Evolutionary conservation across 2,888 invertebrate species (phyloP).

Genomic region (Chirona hameri): DNA sequence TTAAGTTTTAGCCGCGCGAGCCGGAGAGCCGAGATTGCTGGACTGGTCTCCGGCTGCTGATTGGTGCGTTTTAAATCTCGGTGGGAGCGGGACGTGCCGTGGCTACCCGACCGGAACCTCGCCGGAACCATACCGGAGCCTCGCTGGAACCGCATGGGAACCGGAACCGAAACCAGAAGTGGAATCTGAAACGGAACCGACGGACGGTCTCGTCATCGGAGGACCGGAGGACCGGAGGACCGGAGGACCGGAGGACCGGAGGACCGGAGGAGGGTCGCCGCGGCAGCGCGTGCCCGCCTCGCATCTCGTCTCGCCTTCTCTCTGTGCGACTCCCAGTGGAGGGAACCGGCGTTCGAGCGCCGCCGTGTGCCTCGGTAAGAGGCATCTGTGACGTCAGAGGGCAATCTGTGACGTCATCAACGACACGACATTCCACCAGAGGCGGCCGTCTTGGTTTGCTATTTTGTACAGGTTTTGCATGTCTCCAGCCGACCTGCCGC

Average conservation of each 20-base stretch:
- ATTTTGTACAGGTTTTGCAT: conserved; percentile 2
- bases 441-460: not conserved
- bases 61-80: not conserved
- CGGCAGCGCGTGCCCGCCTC: not conserved
- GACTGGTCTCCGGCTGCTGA: not conserved
- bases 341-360: not conserved
- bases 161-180: too few relatives aligned
- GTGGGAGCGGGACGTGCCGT: not conserved
- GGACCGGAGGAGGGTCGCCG: not conserved
- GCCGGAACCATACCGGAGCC: not conserved
- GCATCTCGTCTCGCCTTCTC: not conserved
- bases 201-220: too few relatives aligned
- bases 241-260: not conserved
- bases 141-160: too few relatives aligned
- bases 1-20: conserved; percentile 2
- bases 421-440: conserved; percentile 12
- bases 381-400: not conserved
- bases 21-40: not conserved
- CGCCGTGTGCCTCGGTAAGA: not conserved
- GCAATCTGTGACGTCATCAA: not conserved
- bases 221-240: not conserved
- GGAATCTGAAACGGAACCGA: too few relatives aligned
- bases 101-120: not conserved
- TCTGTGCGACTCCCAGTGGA: not conserved
- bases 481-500: not conserved